These are phyloP conservation scores for Argopecten irradians DNA, from an alignment of 1,140 invertebrate genomes.

Conservation along the genomic window DNA sequence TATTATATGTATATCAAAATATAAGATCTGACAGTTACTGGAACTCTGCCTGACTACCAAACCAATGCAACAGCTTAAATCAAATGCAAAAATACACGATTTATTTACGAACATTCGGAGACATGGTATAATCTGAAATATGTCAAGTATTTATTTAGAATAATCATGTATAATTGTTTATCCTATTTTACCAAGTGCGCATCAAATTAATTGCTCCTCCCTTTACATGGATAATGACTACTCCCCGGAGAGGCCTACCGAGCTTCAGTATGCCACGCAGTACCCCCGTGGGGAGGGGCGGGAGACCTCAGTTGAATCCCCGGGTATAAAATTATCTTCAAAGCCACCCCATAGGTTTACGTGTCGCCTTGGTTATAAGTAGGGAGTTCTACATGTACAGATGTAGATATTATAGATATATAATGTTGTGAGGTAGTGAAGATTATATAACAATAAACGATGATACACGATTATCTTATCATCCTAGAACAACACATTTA, in stretches of 20 bases:
- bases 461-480: neutral
- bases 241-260: neutral
- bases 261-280: neutral
- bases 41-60: neutral
- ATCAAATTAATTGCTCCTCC: conserved; percentile 5
- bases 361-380: neutral
- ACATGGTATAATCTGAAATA: neutral
- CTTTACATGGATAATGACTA: neutral
- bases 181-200: neutral
- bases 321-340: conserved; percentile 16
- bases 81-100: neutral
- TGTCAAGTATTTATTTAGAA: neutral
- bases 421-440: neutral
- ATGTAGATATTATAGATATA: neutral
- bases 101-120: neutral
- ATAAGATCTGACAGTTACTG: too few species aligned
- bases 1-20: too few species aligned
- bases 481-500: neutral
- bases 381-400: neutral
- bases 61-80: neutral
- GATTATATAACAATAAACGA: neutral
- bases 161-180: neutral
- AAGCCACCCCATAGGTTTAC: neutral
- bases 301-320: neutral
- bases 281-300: conserved; percentile 2